Evolutionary conservation across 2,113 vertebrate genomes (phyloP).

Genomic region (Nothocercus julius): DNA sequence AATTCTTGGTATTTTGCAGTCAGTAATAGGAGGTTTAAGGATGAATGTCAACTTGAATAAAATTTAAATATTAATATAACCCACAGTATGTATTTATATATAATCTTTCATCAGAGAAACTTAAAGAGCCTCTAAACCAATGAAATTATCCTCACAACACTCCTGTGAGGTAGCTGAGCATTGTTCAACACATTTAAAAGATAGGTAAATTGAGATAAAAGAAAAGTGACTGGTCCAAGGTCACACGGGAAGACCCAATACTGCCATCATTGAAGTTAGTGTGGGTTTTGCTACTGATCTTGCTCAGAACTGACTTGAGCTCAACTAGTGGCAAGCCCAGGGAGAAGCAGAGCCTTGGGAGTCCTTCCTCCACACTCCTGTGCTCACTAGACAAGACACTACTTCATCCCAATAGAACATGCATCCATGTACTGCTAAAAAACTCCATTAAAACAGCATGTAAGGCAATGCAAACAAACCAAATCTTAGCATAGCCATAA

Average conservation of each 20-base stretch:
- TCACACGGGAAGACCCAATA: neutral
- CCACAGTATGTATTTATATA: neutral
- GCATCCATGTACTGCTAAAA: neutral
- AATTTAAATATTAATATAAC: conserved; percentile 11
- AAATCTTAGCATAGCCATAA: neutral
- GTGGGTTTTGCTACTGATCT: neutral
- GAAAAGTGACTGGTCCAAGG: neutral
- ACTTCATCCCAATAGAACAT: neutral
- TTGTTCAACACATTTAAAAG: neutral
- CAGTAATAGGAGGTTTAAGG: neutral
- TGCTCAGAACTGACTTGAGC: neutral
- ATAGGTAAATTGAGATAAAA: neutral
- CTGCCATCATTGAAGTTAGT: accelerated
- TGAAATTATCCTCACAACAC: neutral
- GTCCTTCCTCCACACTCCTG: neutral
- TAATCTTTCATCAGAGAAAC: neutral
- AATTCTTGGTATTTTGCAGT: neutral
- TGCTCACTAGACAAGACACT: neutral
- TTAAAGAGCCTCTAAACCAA: neutral
- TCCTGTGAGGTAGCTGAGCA: neutral
- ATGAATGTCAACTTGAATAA: neutral
- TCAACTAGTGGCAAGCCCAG: neutral
- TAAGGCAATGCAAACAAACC: neutral
- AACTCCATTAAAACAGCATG: neutral
- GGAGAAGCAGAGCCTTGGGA: neutral